Conservation (phyloP, 2,888 invertebrate genomes). For the Nymphalis polychloros region DNA sequence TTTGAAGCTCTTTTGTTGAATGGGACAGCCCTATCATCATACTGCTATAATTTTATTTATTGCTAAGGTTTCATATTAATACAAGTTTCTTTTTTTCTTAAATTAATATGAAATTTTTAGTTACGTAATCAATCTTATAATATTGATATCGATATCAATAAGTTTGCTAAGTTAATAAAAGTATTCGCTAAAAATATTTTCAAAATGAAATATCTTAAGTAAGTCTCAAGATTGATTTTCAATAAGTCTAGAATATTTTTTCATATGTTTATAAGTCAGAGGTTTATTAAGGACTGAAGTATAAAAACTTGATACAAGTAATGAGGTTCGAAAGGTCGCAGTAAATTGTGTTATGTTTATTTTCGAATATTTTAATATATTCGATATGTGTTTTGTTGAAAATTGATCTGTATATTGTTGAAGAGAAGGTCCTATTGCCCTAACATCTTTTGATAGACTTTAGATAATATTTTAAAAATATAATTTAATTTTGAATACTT, state of each 20-base stretch:
- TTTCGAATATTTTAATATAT: background rate
- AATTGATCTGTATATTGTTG: no score
- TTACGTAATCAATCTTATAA: background rate
- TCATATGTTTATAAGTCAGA: background rate
- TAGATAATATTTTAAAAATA: no score
- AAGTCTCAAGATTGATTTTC: background rate
- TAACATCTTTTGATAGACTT: no score
- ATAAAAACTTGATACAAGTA: background rate
- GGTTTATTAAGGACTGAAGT: background rate
- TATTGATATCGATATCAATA: background rate
- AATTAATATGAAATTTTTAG: background rate
- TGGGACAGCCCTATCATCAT: constrained; percentile 19
- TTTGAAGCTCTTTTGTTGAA: constrained; percentile 19
- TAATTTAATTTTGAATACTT: no score
- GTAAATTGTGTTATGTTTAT: constrained; percentile 3
- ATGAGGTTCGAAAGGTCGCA: background rate
- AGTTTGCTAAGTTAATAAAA: background rate
- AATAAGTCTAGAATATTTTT: background rate
- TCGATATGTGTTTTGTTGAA: background rate
- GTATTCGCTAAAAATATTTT: background rate
- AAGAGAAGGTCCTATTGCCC: no score
- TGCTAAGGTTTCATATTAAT: constrained; percentile 8
- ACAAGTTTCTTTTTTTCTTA: background rate
- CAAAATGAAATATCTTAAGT: background rate
- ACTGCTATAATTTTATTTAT: constrained; percentile 4